Base-by-base conservation (phyloP, 2,888 invertebrate genomes). In the Callosobruchus maculatus region DNA sequence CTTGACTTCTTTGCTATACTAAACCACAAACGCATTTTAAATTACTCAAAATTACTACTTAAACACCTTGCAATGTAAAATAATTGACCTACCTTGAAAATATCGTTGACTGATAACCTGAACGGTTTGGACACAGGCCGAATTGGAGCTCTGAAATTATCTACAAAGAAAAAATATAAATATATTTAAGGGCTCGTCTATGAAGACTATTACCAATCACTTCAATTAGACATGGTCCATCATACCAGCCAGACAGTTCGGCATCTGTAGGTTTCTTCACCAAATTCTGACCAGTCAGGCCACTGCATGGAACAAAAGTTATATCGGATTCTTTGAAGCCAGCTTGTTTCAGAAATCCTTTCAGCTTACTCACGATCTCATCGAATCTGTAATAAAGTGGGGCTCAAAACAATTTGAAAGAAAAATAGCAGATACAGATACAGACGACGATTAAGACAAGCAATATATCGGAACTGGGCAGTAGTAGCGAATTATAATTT, bases 241-340 rank as follows among this genome's bases (percentile, higher is more conserved):
- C 90, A 86, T 98, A 99, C 93, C 91, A 97, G 82, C 88, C 90
- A 78, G 89, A 87, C 70, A 92, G 89, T 80, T 89, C 91, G 76
- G 89, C 88, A 83, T 93, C 93, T 67, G 89, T 90, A 0, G 95
- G 91, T 72, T 90, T 86, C 76, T 92, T 90, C 0, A 92, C 91
- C 73, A 98, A 89, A 89, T 99, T 99, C 85, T 97, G 96, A 13
- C 99, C 99, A 0, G 93, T 94, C n/a, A 99, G 88, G 2, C 99
- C 99, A 78, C 97, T 97, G 84, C 98, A 97, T 1, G 99, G 99
- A 20, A 99, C 94, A 87, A 93, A 99, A 0, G 91, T 92, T 0
- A 98, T 92, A 85, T 96, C 95, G 9, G 90, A 89, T 31, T 97
- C 97, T 84, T 94, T 94, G 84, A 95, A 98, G 0, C 98, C 98